Evolutionary conservation across 37 sponge, comb jelly and placozoan genomes (phyloP), one percentile per base, ranked within the genome.

Genomic region (Petrosia ficiformis): DNA sequence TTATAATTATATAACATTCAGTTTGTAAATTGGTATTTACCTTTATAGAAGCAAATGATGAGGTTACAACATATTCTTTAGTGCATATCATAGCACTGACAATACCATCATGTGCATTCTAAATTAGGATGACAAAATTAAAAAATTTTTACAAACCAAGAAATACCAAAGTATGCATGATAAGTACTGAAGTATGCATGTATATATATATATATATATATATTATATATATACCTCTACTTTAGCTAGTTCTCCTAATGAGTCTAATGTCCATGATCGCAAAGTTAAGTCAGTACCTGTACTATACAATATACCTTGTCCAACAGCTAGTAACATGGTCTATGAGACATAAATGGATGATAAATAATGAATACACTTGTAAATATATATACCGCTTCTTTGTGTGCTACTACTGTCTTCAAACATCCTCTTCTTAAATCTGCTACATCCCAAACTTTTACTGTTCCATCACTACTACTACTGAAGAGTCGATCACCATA

Each of bases 391-490:
- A 95, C 93, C 43, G 84, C 84, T 65, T 87, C 90, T 21, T 84
- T 84, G 72, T 95, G 96, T 16, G 82, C 84, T 26, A n/a, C 57
- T 14, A 91, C 67, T 16, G 96, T 91, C 71, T 88, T 88, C 39
- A 91, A 52, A 61, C 96, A 95, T 59, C 89, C 90, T 60, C 89
- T 88, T 24, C 81, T 85, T 43, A 88, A 67, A 76, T 90, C 92
- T 44, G 76, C 70, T 29, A 86, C 68, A 61, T 88, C 89, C 96
- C 96, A 95, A 59, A 88, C 67, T 60, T 91, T 90, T 42, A 95
- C 86, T 25, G 83, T 76, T 0, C 92, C 96, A 87, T 92, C 96
- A 68, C 93, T 84, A 32, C 93, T 84, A 24, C 89, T 68, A 64
- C 93, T 91, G 80, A 84, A 91, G 24, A 95, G 83, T 29, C 73